Evolutionary conservation across 2,888 invertebrate species (phyloP), one percentile per base, ranked within the genome.

Genomic region (Lasioglossum morio): DNA sequence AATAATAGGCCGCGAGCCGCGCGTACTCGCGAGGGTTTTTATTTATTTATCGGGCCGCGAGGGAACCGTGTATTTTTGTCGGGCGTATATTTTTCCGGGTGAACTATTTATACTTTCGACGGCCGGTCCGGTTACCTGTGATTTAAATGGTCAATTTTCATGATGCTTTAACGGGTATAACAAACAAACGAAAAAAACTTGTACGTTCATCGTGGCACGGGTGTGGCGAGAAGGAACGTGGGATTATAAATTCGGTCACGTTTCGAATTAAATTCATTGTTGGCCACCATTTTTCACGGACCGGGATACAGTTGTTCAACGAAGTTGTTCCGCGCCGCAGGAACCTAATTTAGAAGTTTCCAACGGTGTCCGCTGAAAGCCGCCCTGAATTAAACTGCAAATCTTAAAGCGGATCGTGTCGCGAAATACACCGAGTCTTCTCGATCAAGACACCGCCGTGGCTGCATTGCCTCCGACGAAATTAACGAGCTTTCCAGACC

Each of bases 321-420:
- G 27, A 12, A 63, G 63, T 30, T 66, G 43, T 66, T 66, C 43
- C 46, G 12, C 23, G 43, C 60, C 53, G 16, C 10, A 16, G 60
- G n/a, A 72, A 75, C 60, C 69, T 66, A 19, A 12, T 48, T 48
- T 10, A 23, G n/a, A 83, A 83, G 48, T 60, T 75, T 63, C 57
- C 27, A 8, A 8, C 69, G 69, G 19, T 69, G 70, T 48, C 70
- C 37, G 53, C 27, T n/a, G 70, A 72, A 63, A 81, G 60, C 70
- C 34, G 19, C 69, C 10, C 63, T 60, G 70, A 81, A 83, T 81
- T 75, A 75, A 81, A 83, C 75, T 16, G 60, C 40, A 75, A 72
- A 81, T 83, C 82, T 81, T 69, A n/a, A 75, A 48, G 70, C 40
- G n/a, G 60, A 74, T 81, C 46, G 74, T n/a, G 82, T 30, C 27